These are phyloP conservation scores for Teleopsis dalmanni DNA, from an alignment of 1,140 invertebrate genomes.

Conservation along the genomic window DNA sequence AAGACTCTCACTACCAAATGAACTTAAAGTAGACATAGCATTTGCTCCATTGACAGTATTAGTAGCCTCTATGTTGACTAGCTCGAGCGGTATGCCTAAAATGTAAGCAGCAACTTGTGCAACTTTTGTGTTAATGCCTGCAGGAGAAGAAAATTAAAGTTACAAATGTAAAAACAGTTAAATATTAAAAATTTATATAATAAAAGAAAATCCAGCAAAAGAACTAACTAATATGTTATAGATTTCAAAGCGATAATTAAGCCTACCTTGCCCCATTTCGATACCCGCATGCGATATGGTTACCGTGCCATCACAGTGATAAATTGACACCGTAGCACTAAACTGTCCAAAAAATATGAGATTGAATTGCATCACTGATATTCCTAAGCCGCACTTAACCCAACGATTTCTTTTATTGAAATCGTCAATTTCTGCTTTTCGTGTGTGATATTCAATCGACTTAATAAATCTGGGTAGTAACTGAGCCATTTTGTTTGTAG, in stretches of 20 bases:
- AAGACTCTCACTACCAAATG: conserved; percentile 52
- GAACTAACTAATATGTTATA: no score
- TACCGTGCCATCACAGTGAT: conserved; percentile 60
- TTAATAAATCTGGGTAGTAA: conserved; percentile 28
- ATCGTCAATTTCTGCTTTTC: conserved; percentile 47
- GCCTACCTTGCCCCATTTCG: conserved; percentile 62
- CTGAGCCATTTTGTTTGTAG: conserved; percentile 41
- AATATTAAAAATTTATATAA: no score
- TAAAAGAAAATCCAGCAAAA: no score
- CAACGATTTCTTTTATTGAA: conserved; percentile 59
- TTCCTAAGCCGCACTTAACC: conserved; percentile 56
- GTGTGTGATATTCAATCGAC: conserved; percentile 47
- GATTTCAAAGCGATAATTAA: neutral
- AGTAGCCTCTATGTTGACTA: conserved; percentile 60
- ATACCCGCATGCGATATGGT: conserved; percentile 59
- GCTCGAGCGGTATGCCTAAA: conserved; percentile 62
- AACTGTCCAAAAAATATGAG: conserved; percentile 47
- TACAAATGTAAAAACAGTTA: no score
- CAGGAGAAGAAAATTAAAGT: neutral
- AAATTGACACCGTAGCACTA: conserved; percentile 56
- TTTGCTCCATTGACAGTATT: conserved; percentile 61
- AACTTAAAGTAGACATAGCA: conserved; percentile 58
- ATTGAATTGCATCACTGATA: conserved; percentile 53
- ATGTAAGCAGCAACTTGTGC: conserved; percentile 70
- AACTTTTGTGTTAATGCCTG: conserved; percentile 56